These are phyloP conservation scores for Megalops cyprinoides DNA, from an alignment of 2,797 vertebrate genomes.

Conservation along the genomic window DNA sequence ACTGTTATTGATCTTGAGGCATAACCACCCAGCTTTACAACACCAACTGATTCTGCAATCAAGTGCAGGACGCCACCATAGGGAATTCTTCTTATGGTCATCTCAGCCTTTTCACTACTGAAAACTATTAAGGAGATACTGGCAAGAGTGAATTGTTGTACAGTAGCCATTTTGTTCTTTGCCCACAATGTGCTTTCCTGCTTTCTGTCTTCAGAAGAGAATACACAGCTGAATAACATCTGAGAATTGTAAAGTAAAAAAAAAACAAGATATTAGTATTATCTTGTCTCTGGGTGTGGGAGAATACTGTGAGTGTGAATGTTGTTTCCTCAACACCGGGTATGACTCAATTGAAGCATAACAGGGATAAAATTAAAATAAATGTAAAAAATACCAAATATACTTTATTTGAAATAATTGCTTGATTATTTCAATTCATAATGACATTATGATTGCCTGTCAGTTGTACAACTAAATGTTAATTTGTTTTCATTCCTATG, in stretches of 20 bases:
- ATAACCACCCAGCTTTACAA: not conserved
- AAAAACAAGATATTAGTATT: not conserved
- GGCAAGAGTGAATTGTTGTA: not conserved
- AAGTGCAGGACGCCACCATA: not conserved
- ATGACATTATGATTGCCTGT: not conserved
- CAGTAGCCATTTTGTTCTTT: not conserved
- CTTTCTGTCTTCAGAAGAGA: not conserved
- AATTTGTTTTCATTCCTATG: not conserved
- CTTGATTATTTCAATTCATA: not conserved
- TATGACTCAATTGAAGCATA: not conserved
- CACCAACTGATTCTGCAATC: not conserved
- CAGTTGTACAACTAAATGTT: not conserved
- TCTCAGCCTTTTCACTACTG: not conserved
- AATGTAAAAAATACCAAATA: not conserved
- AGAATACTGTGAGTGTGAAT: too few relatives aligned
- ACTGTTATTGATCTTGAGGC: constrained; percentile 2
- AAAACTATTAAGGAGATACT: constrained; percentile 1
- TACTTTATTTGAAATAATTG: not conserved
- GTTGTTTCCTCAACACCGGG: too few relatives aligned
- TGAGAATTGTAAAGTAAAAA: not conserved
- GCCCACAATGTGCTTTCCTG: not conserved
- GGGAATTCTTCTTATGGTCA: not conserved
- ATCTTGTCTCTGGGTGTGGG: not conserved
- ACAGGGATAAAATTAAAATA: not conserved
- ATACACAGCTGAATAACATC: not conserved